A percentile compares a stretch with the other conserved stretches of the same genome.
Evolutionary conservation across 2,797 vertebrate genomes (phyloP).

Genomic region (Typhlichthys subterraneus): DNA sequence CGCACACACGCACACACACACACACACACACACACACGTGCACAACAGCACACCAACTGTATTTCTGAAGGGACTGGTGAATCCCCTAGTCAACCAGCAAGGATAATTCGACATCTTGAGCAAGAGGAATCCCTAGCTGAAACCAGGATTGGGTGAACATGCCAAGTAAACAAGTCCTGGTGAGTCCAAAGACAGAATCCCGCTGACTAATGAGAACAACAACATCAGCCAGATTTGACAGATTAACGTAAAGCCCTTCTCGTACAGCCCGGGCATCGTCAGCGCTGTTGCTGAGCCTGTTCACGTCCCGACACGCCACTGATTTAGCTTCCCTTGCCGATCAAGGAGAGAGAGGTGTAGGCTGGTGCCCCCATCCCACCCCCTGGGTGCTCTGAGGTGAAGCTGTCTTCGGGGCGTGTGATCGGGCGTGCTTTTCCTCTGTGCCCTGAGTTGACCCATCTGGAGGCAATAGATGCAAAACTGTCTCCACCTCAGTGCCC

Average conservation of each 20-base stretch:
- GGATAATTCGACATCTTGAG: slow-evolving; percentile 89
- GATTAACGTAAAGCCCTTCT: slow-evolving; percentile 29
- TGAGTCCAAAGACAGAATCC: slow-evolving; percentile 24
- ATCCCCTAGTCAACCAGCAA: slow-evolving; percentile 69
- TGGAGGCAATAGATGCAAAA: slow-evolving; percentile 67
- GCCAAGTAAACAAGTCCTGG: slow-evolving; percentile 39
- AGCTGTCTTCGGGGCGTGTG: slow-evolving; percentile 56
- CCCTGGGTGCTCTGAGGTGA: slow-evolving; percentile 41
- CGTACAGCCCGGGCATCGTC: slow-evolving; percentile 7
- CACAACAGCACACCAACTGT: not conserved
- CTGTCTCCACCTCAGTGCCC: slow-evolving; percentile 57
- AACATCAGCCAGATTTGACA: slow-evolving; percentile 37
- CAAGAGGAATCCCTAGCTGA: slow-evolving; percentile 70
- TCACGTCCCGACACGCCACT: slow-evolving; percentile 29
- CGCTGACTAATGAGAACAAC: slow-evolving; percentile 51
- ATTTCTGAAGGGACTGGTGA: slow-evolving; percentile 66
- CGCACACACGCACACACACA: not conserved
- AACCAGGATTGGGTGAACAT: slow-evolving; percentile 51
- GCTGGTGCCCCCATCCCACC: slow-evolving; percentile 10
- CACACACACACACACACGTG: slow-evolving; percentile 30
- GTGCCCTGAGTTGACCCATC: slow-evolving; percentile 60
- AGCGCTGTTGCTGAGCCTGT: slow-evolving; percentile 37
- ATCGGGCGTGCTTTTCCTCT: slow-evolving; percentile 30
- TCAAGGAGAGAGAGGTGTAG: slow-evolving; percentile 47
- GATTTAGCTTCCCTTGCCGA: slow-evolving; percentile 43